Conservation (phyloP, 2,797 vertebrate genomes). For the Syncerus caffer region DNA sequence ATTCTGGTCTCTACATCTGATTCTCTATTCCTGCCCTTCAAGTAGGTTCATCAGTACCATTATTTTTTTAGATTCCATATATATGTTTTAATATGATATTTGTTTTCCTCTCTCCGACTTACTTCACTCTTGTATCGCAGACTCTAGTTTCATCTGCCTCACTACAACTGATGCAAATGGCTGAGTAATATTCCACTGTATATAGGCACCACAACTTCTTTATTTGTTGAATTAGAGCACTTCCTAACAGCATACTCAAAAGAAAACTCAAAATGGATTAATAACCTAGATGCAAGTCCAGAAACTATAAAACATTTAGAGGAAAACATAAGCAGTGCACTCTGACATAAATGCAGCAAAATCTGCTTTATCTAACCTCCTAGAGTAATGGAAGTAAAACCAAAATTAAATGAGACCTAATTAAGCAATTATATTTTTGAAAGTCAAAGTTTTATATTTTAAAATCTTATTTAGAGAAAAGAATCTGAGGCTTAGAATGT, state of each 20-base stretch:
- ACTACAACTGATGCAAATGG: neutral
- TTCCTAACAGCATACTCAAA: neutral
- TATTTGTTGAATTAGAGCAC: neutral
- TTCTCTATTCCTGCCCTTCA: neutral
- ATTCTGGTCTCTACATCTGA: neutral
- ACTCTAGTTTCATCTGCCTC: neutral
- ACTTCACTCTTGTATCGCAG: neutral
- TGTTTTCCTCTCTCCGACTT: neutral
- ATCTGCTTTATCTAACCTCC: neutral
- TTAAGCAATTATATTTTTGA: neutral
- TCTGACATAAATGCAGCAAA: neutral
- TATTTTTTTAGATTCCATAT: neutral
- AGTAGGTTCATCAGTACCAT: neutral
- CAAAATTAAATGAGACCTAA: neutral
- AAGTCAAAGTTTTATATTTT: neutral
- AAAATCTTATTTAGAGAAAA: neutral
- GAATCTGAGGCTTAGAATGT: neutral
- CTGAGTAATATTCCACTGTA: neutral
- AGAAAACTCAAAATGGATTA: neutral
- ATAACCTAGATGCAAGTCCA: neutral
- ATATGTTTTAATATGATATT: neutral
- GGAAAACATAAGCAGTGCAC: neutral
- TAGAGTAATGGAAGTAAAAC: neutral
- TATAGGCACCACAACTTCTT: neutral
- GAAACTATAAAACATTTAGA: neutral